Evolutionary conservation across 2,888 invertebrate genomes (phyloP).

Genomic region (Mylabris sibirica): DNA sequence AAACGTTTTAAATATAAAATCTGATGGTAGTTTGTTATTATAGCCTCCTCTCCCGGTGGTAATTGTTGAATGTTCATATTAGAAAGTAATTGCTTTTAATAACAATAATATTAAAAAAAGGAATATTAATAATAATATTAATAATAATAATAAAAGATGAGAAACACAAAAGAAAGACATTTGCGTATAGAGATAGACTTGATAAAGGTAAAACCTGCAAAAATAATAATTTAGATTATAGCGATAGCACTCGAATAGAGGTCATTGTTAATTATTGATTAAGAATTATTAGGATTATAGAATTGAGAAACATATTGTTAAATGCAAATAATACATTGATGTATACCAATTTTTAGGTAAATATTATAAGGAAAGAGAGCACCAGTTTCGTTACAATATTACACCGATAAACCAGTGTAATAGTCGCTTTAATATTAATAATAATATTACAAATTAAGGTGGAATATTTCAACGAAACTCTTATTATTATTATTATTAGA

Average conservation of each 20-base stretch:
- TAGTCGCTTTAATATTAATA: constrained; percentile 36
- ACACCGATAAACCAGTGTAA: constrained; percentile 38
- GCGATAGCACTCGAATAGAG: constrained; percentile 53
- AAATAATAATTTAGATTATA: constrained; percentile 37
- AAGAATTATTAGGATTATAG: constrained; percentile 46
- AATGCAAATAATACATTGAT: constrained; percentile 46
- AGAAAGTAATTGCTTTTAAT: constrained; percentile 30
- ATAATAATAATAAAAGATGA: neutral
- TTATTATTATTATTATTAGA: constrained; percentile 17
- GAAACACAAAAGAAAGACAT: neutral
- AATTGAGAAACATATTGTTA: constrained; percentile 48
- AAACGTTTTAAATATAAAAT: constrained; percentile 23
- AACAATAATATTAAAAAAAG: neutral
- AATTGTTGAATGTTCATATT: constrained; percentile 37
- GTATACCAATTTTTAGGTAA: constrained; percentile 47
- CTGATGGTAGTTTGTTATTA: constrained; percentile 43
- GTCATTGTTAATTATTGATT: constrained; percentile 61
- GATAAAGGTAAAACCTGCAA: constrained; percentile 25
- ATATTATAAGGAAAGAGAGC: constrained; percentile 35
- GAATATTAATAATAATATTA: neutral
- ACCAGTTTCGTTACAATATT: constrained; percentile 38
- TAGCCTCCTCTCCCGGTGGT: constrained; percentile 30
- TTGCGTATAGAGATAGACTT: constrained; percentile 9
- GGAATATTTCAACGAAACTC: constrained; percentile 24
- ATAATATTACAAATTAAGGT: constrained; percentile 19